Conservation (phyloP, 37 sponge, comb jelly and placozoan genomes). For the Dysidea cf. avara region DNA sequence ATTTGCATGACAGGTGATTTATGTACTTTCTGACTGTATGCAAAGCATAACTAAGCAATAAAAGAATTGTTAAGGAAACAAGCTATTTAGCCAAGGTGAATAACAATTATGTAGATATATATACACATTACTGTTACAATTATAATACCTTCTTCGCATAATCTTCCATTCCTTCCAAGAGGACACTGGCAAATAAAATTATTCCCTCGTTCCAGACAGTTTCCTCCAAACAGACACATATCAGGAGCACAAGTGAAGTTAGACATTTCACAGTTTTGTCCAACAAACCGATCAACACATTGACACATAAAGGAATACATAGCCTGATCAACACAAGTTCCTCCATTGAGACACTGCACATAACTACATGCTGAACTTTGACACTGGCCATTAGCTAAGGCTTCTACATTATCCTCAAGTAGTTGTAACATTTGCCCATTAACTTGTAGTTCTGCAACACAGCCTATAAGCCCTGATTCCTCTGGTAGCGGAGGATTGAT, state of each 20-base stretch:
- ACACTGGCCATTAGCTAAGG: conserved; percentile 22
- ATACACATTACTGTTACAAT: neutral
- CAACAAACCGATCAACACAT: conserved; percentile 51
- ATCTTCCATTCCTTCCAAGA: conserved; percentile 44
- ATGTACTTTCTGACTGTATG: no score
- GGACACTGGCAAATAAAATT: conserved; percentile 57
- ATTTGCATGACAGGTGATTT: no score
- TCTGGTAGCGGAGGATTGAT: conserved; percentile 1
- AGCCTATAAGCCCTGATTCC: conserved; percentile 39
- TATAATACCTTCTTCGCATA: conserved; percentile 57
- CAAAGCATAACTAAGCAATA: no score
- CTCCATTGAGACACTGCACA: conserved; percentile 62
- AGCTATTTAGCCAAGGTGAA: no score
- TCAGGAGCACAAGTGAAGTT: conserved; percentile 34
- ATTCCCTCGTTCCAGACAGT: conserved; percentile 26
- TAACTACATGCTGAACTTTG: conserved; percentile 39
- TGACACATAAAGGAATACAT: conserved; percentile 23
- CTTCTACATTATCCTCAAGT: conserved; percentile 5
- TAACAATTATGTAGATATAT: no score
- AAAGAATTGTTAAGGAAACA: no score
- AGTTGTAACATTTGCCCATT: neutral
- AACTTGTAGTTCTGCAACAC: conserved; percentile 36
- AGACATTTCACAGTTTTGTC: conserved; percentile 42
- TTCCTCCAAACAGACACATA: conserved; percentile 62
- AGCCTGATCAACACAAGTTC: conserved; percentile 27